These are phyloP conservation scores for Alcedo atthis DNA, from an alignment of 2,797 vertebrate species.

Conservation along the genomic window DNA sequence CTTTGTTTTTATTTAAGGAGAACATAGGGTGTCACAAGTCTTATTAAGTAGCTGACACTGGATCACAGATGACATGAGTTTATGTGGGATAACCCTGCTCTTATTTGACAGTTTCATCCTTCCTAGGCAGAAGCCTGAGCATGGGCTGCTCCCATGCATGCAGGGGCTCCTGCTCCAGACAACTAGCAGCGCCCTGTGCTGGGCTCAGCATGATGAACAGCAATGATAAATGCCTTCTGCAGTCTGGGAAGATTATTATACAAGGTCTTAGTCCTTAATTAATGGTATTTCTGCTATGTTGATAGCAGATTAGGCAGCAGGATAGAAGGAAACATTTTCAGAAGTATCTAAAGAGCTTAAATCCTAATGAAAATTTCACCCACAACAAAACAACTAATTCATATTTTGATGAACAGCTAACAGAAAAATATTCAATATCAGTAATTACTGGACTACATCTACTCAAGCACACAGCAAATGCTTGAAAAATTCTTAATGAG, in stretches of 20 bases:
- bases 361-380: constrained; percentile 22
- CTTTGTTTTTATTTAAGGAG: background rate
- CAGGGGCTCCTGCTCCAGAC: background rate
- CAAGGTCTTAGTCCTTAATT: constrained; percentile 4
- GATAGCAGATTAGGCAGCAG: constrained; percentile 37
- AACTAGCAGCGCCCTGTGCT: background rate
- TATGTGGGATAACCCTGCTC: background rate
- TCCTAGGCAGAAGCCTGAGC: background rate
- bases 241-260: background rate
- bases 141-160: accelerated
- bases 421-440: background rate
- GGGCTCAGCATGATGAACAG: background rate
- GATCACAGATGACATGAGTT: background rate
- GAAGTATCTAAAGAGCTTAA: constrained; percentile 14
- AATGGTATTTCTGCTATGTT: constrained; percentile 15
- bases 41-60: background rate
- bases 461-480: background rate
- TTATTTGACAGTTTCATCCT: background rate
- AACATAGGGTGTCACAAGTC: background rate
- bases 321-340: constrained; percentile 20
- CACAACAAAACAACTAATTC: background rate
- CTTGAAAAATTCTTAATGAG: background rate
- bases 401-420: background rate
- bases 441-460: background rate
- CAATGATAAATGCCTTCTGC: background rate